A percentile compares a stretch with the other conserved stretches of the same genome.
Conservation (phyloP, 2,797 vertebrate species). For the Rhynchonycteris naso region DNA sequence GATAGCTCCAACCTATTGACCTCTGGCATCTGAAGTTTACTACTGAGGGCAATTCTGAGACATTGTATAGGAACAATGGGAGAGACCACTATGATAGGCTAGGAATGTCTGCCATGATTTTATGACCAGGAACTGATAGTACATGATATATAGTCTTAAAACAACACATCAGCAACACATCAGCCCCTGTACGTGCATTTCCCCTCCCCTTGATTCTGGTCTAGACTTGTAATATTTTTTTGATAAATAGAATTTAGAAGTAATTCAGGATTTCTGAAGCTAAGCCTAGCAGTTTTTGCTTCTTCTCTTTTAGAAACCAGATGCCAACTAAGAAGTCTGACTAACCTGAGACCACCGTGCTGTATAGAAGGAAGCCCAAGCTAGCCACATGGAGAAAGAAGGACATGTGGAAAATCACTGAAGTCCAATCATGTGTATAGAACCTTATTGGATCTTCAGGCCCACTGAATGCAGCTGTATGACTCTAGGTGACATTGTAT, state of each 20-base stretch:
- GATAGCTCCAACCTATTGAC: neutral
- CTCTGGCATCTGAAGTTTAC: neutral
- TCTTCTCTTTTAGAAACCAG: neutral
- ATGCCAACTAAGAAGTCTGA: neutral
- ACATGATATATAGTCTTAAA: neutral
- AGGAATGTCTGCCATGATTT: neutral
- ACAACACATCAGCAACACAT: neutral
- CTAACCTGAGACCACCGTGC: neutral
- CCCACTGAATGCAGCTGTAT: neutral
- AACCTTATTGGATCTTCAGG: neutral
- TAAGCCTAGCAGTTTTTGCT: neutral
- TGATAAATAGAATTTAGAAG: neutral
- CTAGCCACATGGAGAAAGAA: neutral
- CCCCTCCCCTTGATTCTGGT: neutral
- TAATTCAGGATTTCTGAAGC: neutral
- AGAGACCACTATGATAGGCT: neutral
- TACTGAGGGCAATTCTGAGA: neutral
- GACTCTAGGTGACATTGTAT: neutral
- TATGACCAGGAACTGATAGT: neutral
- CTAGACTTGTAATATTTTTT: neutral
- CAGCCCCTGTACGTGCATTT: neutral
- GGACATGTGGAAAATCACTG: neutral
- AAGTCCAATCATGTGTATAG: neutral
- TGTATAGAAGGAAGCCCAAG: neutral
- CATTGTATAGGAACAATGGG: neutral